Conservation (phyloP, 1,140 invertebrate species). For the Papilio xuthus region DNA sequence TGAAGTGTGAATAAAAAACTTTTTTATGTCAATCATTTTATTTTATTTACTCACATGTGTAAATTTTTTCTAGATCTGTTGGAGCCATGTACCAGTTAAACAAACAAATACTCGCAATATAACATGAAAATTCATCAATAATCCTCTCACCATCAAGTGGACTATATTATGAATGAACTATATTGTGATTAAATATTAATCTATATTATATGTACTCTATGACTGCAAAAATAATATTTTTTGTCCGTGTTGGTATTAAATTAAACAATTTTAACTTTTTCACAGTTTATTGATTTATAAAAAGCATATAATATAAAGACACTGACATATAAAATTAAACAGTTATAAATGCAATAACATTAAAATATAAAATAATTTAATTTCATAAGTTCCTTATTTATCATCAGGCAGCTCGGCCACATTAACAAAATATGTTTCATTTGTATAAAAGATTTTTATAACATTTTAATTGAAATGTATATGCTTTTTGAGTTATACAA, state of each 20-base stretch:
- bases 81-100: constrained; percentile 15
- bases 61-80: constrained; percentile 6
- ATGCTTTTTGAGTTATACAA: background rate
- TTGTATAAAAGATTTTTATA: background rate
- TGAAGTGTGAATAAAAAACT: constrained; percentile 37
- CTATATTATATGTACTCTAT: background rate
- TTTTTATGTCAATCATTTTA: background rate
- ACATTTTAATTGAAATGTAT: background rate
- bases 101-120: background rate
- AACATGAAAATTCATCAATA: background rate
- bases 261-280: background rate
- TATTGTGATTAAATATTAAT: background rate
- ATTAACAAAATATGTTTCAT: background rate
- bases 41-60: background rate
- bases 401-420: background rate
- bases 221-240: background rate
- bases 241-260: background rate
- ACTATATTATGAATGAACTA: background rate
- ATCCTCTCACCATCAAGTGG: background rate
- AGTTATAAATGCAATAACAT: constrained; percentile 16
- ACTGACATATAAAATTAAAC: background rate
- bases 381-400: background rate
- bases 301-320: constrained; percentile 4
- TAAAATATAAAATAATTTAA: constrained; percentile 4
- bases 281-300: background rate